Evolutionary conservation across 2,888 invertebrate genomes (phyloP).

Genomic region (Tenthredo scrophulariae): DNA sequence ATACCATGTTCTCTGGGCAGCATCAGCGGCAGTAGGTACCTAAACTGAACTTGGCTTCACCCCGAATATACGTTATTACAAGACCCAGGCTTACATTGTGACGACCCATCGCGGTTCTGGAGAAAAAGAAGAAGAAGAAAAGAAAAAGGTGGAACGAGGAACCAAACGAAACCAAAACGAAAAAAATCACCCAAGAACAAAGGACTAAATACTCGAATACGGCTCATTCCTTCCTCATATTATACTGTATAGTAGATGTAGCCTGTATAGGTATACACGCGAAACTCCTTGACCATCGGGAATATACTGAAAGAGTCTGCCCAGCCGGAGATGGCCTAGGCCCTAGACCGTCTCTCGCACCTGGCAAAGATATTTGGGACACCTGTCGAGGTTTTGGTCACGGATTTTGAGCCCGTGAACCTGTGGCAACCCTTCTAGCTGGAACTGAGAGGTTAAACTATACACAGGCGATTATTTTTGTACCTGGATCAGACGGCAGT

Average conservation of each 20-base stretch:
- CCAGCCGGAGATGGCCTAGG: not conserved
- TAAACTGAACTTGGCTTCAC: not conserved
- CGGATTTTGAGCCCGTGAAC: conserved; percentile 17
- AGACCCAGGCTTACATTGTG: not conserved
- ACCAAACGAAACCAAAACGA: not conserved
- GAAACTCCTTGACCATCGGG: not conserved
- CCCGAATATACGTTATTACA: not conserved
- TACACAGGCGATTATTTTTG: not conserved
- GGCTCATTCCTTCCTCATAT: not conserved
- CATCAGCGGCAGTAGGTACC: not conserved
- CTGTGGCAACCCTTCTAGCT: conserved; percentile 23
- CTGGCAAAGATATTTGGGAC: conserved; percentile 8
- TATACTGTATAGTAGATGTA: no score
- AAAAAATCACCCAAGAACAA: not conserved
- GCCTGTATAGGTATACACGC: not conserved
- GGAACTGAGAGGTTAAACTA: conserved; percentile 5
- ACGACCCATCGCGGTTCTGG: not conserved
- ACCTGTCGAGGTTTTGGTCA: conserved; percentile 38
- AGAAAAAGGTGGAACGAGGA: not conserved
- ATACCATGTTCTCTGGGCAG: conserved; percentile 57
- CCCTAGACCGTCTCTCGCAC: conserved; percentile 3
- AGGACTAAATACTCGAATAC: not conserved
- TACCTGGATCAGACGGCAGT: not conserved
- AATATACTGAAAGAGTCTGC: not conserved
- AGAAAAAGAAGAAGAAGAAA: not conserved